Evolutionary conservation across 2,113 vertebrate species (phyloP).

Genomic region (Condylura cristata): DNA sequence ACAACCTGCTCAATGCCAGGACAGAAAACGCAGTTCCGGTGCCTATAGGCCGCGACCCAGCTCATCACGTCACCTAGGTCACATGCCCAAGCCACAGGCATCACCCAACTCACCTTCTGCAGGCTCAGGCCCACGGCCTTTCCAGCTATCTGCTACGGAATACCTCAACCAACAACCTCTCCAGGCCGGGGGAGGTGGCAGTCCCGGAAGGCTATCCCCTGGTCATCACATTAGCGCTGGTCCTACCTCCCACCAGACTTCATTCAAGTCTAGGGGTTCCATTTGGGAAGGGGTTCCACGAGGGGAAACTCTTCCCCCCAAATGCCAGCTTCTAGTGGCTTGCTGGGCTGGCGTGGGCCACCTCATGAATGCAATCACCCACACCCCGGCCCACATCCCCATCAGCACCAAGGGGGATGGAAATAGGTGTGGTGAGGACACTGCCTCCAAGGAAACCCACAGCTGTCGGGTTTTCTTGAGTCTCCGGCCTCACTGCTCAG

Average conservation of each 20-base stretch:
- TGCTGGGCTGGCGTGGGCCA: rapidly evolving
- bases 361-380: rapidly evolving
- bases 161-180: not conserved
- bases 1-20: rapidly evolving
- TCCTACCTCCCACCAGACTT: too few species aligned
- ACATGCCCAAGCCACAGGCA: rapidly evolving
- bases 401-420: rapidly evolving
- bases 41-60: not conserved
- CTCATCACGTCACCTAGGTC: not conserved
- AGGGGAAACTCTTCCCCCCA: not conserved
- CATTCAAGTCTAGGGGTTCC: not conserved
- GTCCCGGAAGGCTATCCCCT: not conserved
- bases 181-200: rapidly evolving
- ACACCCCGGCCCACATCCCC: not conserved
- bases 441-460: not conserved
- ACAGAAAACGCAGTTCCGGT: not conserved
- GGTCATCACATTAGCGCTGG: not conserved
- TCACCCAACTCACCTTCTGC: rapidly evolving
- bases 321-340: not conserved
- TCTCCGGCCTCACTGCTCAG: rapidly evolving
- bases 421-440: rapidly evolving
- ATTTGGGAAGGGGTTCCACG: not conserved
- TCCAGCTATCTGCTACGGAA: too few species aligned
- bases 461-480: not conserved
- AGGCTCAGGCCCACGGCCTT: not conserved